Base-by-base conservation (phyloP, 2,113 vertebrate species). In the Cephalophus harveyi region DNA sequence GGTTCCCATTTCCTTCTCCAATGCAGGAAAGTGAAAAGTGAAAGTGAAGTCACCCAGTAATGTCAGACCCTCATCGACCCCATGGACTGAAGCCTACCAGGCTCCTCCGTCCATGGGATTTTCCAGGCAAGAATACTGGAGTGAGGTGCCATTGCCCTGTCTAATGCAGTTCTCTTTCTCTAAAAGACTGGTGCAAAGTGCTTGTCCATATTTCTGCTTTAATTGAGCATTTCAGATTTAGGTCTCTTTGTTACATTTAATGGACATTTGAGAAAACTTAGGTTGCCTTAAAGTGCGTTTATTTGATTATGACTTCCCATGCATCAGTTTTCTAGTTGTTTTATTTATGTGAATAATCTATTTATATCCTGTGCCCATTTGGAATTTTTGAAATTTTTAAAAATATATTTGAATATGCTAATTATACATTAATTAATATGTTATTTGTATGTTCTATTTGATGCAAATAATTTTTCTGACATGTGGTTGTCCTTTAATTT, bases 401-500 rank as follows among this genome's bases (percentile, higher is more conserved):
- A 87, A 93, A 46, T 27, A 46, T 1, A 27, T 30, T 59, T 84
- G 27, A 91, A 52, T 82, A 89, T 0, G 21, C n/a, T 76, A 57
- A 57, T 87, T 92, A 71, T 27, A 90, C 21, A 59, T 62, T 62
- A 30, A 30, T 62, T 62, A 7, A 13, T 62, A 33, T 33, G 14
- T 62, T 62, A 33, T 62, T 97, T 85, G 7, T 16, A 52, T 93
- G 8, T 36, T 87, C 76, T 81, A n/a, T 62, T 94, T 55, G 78
- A 84, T 79, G 13, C 28, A 96, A 86, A 50, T 78, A 86, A n/a
- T 57, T 92, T 97, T 83, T 55, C 33, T 7, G 83, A 27, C 76
- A 55, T 50, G 7, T 94, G 8, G 17, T 89, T 87, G 3, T 60
- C n/a, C 40, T 94, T 95, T 91, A 85, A 89, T 85, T 96, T 96